Evolutionary conservation across 2,888 invertebrate species (phyloP), one percentile per base, ranked within the genome.

Genomic region (Agonopterix alstromeriana): DNA sequence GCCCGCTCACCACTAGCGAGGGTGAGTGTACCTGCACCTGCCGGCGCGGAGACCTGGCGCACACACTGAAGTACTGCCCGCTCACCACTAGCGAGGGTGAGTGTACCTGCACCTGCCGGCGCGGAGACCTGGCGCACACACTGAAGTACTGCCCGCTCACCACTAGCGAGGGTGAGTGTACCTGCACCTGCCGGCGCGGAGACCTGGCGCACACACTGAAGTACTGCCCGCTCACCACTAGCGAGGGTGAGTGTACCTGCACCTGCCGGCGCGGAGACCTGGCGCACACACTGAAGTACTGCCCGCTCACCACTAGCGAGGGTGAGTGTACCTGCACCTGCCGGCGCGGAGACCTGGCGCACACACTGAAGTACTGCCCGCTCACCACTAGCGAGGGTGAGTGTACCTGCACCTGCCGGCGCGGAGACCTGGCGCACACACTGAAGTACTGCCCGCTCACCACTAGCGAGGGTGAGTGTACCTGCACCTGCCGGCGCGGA

Each of bases 281-380:
- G 48, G 94, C 95, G 42, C 95, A 95, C 76, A 95, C 95, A 5
- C 77, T 92, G 61, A 94, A 94, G 70, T 95, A 95, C 77, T 95
- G 95, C 72, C 94, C 93, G 59, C 70, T 57, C 66, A 82, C 62
- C 89, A 90, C 81, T 46, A 56, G 59, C 43, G 67, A 70, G 45
- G 83, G 84, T 80, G 41, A 52, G 17, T 17, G 17, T 3, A 17
- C 17, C 17, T 17, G 17, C 17, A 17, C 17, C 14, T 1, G 14
- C 14, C 3, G 3, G 2, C 17, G 17, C 46, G 95, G 95, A 0
- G 94, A 94, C 71, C 43, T 52, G 48, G 94, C 95, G 42, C 95
- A 95, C 76, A 95, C 95, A 5, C 77, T 92, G 61, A 94, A 94
- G 70, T 95, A 95, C 77, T 95, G 95, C 72, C 94, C 93, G 59